Percentiles rank a stretch among this genome's conserved stretches.
Conservation (phyloP, 2,888 invertebrate species). For the Ophion ellenae region DNA sequence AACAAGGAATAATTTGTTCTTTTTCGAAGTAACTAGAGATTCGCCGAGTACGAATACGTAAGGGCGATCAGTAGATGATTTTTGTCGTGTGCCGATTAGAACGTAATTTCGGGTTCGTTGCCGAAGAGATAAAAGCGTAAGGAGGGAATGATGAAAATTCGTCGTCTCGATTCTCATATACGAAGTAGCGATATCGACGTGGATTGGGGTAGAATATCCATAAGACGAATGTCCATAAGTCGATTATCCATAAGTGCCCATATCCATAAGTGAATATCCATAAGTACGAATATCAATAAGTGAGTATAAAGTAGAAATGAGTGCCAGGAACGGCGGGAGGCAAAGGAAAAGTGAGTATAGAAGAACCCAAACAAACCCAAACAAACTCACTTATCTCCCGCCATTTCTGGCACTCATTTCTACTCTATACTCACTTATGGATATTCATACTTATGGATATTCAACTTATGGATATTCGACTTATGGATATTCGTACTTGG, state of each 20-base stretch:
- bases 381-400: too few relatives aligned
- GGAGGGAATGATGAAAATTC: constrained; percentile 6
- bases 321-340: too few relatives aligned
- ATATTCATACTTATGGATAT: too few relatives aligned
- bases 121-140: neutral
- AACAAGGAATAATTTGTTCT: neutral
- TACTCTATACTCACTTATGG: too few relatives aligned
- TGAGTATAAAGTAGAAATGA: too few relatives aligned
- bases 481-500: too few relatives aligned
- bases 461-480: too few relatives aligned
- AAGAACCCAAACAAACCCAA: too few relatives aligned
- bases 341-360: too few relatives aligned
- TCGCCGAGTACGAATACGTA: neutral
- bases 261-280: neutral
- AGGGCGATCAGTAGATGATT: constrained; percentile 2
- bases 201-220: constrained; percentile 4
- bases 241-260: neutral
- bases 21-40: neutral
- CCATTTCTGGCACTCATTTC: too few relatives aligned
- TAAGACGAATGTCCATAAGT: too few relatives aligned
- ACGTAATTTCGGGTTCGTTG: constrained; percentile 14
- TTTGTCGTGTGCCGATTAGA: constrained; percentile 24
- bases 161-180: constrained; percentile 11
- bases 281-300: too few relatives aligned
- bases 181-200: constrained; percentile 38